Conservation (phyloP, 2,797 vertebrate genomes). For the Clarias laeviceps region DNA sequence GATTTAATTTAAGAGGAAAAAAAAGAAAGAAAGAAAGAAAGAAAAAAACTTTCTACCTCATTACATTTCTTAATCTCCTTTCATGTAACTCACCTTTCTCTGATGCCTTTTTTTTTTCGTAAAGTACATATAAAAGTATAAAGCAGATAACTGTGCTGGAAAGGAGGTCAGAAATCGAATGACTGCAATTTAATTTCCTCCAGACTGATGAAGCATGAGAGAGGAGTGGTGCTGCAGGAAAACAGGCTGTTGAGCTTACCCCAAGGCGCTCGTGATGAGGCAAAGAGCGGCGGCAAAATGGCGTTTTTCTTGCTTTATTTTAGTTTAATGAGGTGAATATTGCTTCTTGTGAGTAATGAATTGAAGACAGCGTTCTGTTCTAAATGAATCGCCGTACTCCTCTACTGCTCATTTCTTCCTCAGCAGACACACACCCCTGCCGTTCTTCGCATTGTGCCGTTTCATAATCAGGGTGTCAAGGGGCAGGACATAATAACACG, state of each 20-base stretch:
- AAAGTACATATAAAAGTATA: constrained; percentile 18
- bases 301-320: constrained; percentile 54
- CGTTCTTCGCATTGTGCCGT: constrained; percentile 55
- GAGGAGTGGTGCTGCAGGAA: constrained; percentile 19
- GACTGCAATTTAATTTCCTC: constrained; percentile 23
- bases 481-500: constrained; percentile 56
- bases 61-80: constrained; percentile 11
- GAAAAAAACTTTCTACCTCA: neutral
- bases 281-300: constrained; percentile 50
- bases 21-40: neutral
- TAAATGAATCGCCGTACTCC: constrained; percentile 59
- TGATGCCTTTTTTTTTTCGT: neutral
- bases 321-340: constrained; percentile 66
- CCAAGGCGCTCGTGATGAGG: constrained; percentile 50
- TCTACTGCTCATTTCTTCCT: constrained; percentile 47
- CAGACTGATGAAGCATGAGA: constrained; percentile 21
- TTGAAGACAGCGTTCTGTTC: constrained; percentile 59
- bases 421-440: constrained; percentile 37
- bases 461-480: constrained; percentile 61
- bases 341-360: constrained; percentile 65
- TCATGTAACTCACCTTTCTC: neutral
- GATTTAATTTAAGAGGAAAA: neutral
- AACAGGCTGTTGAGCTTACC: constrained; percentile 44
- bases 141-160: neutral
- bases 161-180: constrained; percentile 32